Conservation (phyloP, 2,113 vertebrate genomes). For the Trogon melanurus region DNA sequence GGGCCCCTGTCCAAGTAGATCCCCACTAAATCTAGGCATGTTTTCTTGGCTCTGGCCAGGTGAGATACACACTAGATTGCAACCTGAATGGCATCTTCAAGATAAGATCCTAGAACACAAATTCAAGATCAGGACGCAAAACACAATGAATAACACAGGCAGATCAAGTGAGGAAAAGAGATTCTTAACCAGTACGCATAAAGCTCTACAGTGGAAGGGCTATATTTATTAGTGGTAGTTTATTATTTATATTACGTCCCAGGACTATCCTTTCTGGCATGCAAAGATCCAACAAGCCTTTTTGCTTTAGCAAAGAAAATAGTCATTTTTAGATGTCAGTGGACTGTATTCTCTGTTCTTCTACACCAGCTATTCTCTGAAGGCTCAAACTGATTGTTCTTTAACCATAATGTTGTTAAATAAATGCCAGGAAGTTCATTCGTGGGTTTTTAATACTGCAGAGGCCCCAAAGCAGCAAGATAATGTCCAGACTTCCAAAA, state of each 20-base stretch:
- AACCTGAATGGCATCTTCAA: not conserved
- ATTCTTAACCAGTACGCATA: not conserved
- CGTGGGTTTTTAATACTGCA: slow-evolving; percentile 52
- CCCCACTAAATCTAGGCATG: not conserved
- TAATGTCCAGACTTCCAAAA: slow-evolving; percentile 46
- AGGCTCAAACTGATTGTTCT: slow-evolving; percentile 25
- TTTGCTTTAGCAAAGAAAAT: not conserved
- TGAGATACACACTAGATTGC: not conserved
- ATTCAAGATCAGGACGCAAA: not conserved
- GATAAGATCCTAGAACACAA: not conserved
- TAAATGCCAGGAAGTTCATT: slow-evolving; percentile 60
- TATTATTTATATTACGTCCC: not conserved
- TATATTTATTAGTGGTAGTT: not conserved
- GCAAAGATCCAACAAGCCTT: not conserved
- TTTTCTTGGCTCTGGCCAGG: not conserved
- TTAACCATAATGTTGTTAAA: slow-evolving; percentile 39
- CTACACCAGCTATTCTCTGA: slow-evolving; percentile 29
- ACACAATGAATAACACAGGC: not conserved
- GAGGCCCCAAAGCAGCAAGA: slow-evolving; percentile 35
- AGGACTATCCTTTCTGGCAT: not conserved
- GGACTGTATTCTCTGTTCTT: slow-evolving; percentile 13
- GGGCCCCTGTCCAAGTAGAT: not conserved
- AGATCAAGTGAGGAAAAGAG: not conserved
- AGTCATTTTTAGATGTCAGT: slow-evolving; percentile 2
- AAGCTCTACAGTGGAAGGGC: not conserved